Evolutionary conservation across 1,140 invertebrate genomes (phyloP), one percentile per base, ranked within the genome.

Genomic region (Pseudomyrmex sp.): DNA sequence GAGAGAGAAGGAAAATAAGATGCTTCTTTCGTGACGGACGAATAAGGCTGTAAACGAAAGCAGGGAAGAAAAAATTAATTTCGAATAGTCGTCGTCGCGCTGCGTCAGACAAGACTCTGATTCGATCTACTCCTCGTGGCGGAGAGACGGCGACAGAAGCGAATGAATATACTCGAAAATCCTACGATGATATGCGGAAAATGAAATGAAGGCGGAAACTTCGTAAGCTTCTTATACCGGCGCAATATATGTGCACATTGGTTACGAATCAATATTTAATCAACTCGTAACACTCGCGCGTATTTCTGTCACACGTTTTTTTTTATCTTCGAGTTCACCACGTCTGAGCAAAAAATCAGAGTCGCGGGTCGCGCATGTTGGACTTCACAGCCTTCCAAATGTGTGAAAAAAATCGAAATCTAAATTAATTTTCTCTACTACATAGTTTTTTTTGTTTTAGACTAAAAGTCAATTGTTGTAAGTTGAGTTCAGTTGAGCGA

Each of bases 201-300:
- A 84, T 86, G 75, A 89, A 89, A 90, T 70, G 68, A 88, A 84
- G 83, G 48, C 50, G 63, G 80, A 84, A 88, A 84, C 66, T 59
- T 80, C 62, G 26, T 85, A 88, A 89, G 75, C 83, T 80, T 65
- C 85, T 89, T 90, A 89, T 54, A 63, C 46, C 26, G 52, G 52
- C 48, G 80, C 54, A 68, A 76, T 68, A 73, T 52, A 26, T 23
- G 63, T 13, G 62, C 56, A 68, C 48, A 79, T 75, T 61, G 80
- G 62, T 90, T 89, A 82, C 82, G 72, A 89, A 89, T 91, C 87
- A 86, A 91, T 90, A 86, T 89, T 90, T 89, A 76, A 84, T 91
- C 83, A 84, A 26, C 59, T 26, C 50, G 20, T 15, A 75, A 20
- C 20, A 35, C 12, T 20, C 15, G 13, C 46, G 10, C 23, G n/a